These are phyloP conservation scores for Epinephelus malabaricus DNA, from an alignment of 2,797 vertebrate genomes.

Conservation along the genomic window DNA sequence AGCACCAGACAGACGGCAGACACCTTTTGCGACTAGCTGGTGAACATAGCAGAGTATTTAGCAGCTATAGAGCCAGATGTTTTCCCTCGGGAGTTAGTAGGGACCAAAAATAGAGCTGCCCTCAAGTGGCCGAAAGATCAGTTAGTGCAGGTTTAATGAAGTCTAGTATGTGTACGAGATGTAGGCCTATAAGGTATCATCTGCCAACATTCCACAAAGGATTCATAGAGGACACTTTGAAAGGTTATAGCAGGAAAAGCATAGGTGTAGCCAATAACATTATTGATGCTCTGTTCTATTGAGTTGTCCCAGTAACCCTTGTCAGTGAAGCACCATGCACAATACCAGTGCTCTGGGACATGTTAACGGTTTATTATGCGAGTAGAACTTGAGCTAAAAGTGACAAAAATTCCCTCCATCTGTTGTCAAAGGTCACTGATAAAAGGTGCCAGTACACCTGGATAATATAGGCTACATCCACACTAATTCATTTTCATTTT, in stretches of 20 bases:
- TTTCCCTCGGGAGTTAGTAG: no score
- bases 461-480: no score
- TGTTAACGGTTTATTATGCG: neutral
- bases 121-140: no score
- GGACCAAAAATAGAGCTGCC: no score
- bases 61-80: no score
- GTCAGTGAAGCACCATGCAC: neutral
- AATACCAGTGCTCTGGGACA: neutral
- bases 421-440: neutral
- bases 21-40: neutral
- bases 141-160: neutral
- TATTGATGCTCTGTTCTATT: neutral
- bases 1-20: neutral
- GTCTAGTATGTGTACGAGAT: neutral
- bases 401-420: conserved; percentile 1
- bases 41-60: neutral
- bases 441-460: neutral
- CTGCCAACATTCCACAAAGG: neutral
- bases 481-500: no score
- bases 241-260: neutral
- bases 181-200: neutral
- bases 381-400: neutral
- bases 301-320: conserved; percentile 1
- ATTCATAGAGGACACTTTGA: neutral
- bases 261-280: neutral